phyloP scores from a whole-genome alignment of 2,113 vertebrate genomes.

The Hucho hucho region DNA sequence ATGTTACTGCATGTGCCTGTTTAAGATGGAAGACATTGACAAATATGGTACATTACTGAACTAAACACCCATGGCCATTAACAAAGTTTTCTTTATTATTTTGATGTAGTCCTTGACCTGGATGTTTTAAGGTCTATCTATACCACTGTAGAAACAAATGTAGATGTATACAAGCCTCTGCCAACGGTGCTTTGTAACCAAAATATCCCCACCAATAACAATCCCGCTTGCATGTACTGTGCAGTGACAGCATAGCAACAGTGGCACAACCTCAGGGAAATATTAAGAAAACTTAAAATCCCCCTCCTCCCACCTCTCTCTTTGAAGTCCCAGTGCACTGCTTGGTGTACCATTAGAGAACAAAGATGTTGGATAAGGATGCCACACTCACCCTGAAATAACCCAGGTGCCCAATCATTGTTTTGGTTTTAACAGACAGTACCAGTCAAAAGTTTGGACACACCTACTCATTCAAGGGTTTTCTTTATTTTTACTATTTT shows the following conservation, averaged over 20 bases:
- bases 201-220: background rate
- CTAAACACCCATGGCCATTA: background rate
- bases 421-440: no score
- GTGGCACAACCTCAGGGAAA: background rate
- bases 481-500: no score
- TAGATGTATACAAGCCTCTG: background rate
- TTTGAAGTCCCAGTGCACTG: no score
- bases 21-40: background rate
- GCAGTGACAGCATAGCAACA: background rate
- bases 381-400: no score
- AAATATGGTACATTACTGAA: background rate
- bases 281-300: background rate
- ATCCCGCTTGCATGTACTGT: background rate
- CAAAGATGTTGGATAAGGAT: no score
- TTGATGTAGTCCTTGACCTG: no score
- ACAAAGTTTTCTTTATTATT: no score
- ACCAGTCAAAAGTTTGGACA: no score
- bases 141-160: background rate
- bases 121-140: background rate
- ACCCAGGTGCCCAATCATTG: no score
- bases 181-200: background rate
- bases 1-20: background rate
- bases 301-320: no score
- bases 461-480: no score
- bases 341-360: no score